A percentile compares a stretch with the other conserved stretches of the same genome.
phyloP scores from a whole-genome alignment of 2,113 vertebrate species.

The Oryzias curvinotus region DNA sequence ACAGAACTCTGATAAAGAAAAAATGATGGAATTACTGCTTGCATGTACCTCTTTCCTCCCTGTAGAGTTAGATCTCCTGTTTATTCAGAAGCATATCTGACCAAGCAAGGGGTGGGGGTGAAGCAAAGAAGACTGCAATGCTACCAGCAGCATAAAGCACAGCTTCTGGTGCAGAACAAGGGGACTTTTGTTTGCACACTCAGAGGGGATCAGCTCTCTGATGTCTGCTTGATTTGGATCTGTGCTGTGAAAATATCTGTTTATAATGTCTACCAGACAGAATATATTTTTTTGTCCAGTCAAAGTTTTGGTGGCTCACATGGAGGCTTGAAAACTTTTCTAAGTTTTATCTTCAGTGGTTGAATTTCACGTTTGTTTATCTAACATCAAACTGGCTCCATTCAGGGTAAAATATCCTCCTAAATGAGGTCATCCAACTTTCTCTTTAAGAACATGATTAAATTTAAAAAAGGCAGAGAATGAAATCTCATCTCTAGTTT shows the following conservation, averaged over 20 bases:
- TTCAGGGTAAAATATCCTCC: constrained; percentile 23
- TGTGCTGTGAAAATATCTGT: constrained; percentile 45
- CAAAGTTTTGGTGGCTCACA: constrained; percentile 24
- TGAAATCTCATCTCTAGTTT: constrained; percentile 44
- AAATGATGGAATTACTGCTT: background rate
- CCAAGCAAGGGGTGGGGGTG: constrained; percentile 41
- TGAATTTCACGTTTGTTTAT: constrained; percentile 38
- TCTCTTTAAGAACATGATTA: constrained; percentile 57
- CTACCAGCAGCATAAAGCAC: constrained; percentile 58
- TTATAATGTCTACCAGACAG: constrained; percentile 27
- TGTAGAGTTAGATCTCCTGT: constrained; percentile 34
- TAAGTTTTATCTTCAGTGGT: constrained; percentile 6
- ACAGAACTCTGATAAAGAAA: constrained; percentile 1
- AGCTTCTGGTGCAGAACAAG: constrained; percentile 61
- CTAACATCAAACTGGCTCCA: constrained; percentile 30
- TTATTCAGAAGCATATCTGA: constrained; percentile 50
- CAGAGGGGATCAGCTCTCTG: constrained; percentile 45
- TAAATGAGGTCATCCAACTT: constrained; percentile 38
- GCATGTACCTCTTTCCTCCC: background rate
- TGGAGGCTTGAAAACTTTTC: constrained; percentile 14
- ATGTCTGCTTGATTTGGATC: constrained; percentile 53
- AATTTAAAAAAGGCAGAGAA: constrained; percentile 45
- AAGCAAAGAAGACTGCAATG: constrained; percentile 44
- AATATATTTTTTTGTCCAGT: constrained; percentile 11
- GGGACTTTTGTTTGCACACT: constrained; percentile 58